Evolutionary conservation across 2,113 vertebrate species (phyloP).

Genomic region (Apistogramma diplotaenia): DNA sequence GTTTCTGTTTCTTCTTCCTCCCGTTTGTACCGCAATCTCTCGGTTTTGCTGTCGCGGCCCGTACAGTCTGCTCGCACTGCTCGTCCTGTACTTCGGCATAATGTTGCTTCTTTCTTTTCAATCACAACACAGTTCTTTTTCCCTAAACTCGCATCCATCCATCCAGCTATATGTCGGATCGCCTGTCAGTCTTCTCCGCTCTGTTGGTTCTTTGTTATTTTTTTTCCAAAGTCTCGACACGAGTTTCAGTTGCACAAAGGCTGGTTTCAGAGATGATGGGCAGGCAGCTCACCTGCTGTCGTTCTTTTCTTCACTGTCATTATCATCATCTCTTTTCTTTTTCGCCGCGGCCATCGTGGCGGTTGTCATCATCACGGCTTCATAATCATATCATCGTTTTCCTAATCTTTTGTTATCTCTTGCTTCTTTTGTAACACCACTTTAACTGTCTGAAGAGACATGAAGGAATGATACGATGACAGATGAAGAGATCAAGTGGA

Average conservation of each 20-base stretch:
- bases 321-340: slow-evolving; percentile 1
- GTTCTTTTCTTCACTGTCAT: slow-evolving; percentile 21
- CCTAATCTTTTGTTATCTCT: not conserved
- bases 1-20: slow-evolving; percentile 29
- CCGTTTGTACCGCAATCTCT: not conserved
- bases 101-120: not conserved
- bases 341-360: not conserved
- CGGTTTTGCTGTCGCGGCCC: not conserved
- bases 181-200: not conserved
- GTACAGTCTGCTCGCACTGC: not conserved
- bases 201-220: slow-evolving; percentile 11
- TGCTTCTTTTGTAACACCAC: slow-evolving; percentile 7
- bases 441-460: slow-evolving; percentile 40
- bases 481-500: slow-evolving; percentile 28
- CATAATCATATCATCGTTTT: not conserved
- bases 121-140: not conserved
- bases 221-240: not conserved
- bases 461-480: slow-evolving; percentile 29
- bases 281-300: slow-evolving; percentile 20
- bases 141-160: not conserved
- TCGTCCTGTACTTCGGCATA: not conserved
- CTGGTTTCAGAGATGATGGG: slow-evolving; percentile 11
- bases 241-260: slow-evolving; percentile 20
- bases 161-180: not conserved
- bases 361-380: not conserved